Base-by-base conservation (phyloP, 2,888 invertebrate genomes). In the Laothoe populi region DNA sequence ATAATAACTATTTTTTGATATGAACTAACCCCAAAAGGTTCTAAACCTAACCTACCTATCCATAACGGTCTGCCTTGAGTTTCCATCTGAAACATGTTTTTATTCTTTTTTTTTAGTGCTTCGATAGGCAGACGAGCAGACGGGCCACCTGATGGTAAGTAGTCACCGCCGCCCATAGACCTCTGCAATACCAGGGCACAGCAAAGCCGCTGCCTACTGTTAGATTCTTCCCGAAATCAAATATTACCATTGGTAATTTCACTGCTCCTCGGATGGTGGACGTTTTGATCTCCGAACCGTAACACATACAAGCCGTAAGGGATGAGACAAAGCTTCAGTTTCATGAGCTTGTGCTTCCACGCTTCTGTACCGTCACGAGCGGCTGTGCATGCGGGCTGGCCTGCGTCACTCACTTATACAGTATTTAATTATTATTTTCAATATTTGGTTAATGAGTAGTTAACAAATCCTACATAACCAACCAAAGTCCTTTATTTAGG, bases 311-410 rank as follows among this genome's bases (percentile, higher is more conserved):
- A 58, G 46, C 46, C 24, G 48, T 58, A 48, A 58, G 42, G 24
- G 53, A 42, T 26, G 48, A 66, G 67, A 65, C 68, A 60, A 72
- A 68, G 78, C 83, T 83, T 84, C 83, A 84, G 81, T 83, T 83
- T 84, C 82, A 78, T 78, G 72, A 67, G 71, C 71, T 70, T 60
- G 70, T 75, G 31, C 70, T 38, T 38, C 68, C 73, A 80, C 74
- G 88, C 88, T 88, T 86, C 70, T 82, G 74, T 80, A 70, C 72
- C 78, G 77, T 69, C 66, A 67, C 67, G 16, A 72, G 67, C 77
- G 83, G 82, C 83, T 85, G 78, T 79, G 87, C 87, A 87, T 87
- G 87, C 70, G 62, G 70, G 67, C 73, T 72, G 74, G 53, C 35
- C 53, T 53, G 53, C 31, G 35, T 53, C 53, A 53, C 35, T 40